These are phyloP conservation scores for Germaria angustata DNA, from an alignment of 2,888 invertebrate genomes.

Conservation along the genomic window DNA sequence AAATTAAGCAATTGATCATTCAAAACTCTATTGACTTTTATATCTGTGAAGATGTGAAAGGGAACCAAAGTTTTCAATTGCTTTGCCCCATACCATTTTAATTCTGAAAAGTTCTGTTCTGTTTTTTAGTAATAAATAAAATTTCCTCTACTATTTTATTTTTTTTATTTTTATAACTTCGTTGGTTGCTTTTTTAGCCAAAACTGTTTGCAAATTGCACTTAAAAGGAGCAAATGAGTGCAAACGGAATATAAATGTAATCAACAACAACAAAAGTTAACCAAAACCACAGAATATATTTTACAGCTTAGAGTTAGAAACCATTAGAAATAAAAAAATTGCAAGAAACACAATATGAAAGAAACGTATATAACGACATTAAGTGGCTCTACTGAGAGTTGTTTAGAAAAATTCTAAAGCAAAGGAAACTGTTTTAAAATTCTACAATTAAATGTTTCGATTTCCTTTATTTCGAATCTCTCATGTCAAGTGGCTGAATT, in stretches of 20 bases:
- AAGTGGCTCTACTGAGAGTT: no score
- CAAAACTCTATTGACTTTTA: not conserved
- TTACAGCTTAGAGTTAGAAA: conserved; percentile 2
- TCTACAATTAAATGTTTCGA: no score
- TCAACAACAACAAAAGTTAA: not conserved
- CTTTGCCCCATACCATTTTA: not conserved
- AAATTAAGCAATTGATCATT: no score
- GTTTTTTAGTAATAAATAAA: not conserved
- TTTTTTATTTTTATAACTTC: not conserved
- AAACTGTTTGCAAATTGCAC: conserved; percentile 16
- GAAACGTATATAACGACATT: not conserved
- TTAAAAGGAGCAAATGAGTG: not conserved
- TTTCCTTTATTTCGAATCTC: no score
- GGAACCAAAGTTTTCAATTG: not conserved
- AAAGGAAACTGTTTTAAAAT: no score
- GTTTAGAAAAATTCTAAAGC: no score
- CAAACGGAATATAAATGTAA: conserved; percentile 4
- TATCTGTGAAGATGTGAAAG: not conserved
- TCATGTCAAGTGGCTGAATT: no score
- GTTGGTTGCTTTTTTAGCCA: not conserved
- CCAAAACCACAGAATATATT: not conserved
- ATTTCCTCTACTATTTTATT: not conserved
- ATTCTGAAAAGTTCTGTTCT: not conserved
- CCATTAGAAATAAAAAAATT: conserved; percentile 1
- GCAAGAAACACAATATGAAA: not conserved